Base-by-base conservation (phyloP, 2,113 vertebrate species). In the Taxidea taxus region DNA sequence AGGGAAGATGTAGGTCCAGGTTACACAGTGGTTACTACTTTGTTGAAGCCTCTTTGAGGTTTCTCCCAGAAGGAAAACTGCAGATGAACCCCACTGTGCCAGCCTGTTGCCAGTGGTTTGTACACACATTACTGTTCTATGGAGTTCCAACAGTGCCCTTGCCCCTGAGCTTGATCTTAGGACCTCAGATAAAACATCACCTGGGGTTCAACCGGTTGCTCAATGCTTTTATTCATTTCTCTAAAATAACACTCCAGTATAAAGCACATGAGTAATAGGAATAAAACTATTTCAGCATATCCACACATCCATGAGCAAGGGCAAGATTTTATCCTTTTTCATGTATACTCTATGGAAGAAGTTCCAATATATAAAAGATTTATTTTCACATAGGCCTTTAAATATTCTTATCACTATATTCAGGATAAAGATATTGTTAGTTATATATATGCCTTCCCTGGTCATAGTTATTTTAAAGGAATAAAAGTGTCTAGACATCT, bases 21-120 rank as follows among this genome's bases (percentile, higher is more conserved):
- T 91, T 97, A 60, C 62, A 90, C 39, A 39, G 72, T 72, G 58
- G 51, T 95, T 82, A 54, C n/a, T 54, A 54, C 64, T 88, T 95
- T 66, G 20, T 39, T 49, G n/a, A 95, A 93, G 37, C 14, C 13
- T 7, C 14, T 95, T 13, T 74, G 77, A 91, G n/a, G 85, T 14
- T 85, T 68, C 49, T 44, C 56, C 25, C 72, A 6, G 56, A 14
- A 58, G 80, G 58, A 70, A 86, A 75, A 15, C 44, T 60, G 74
- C 12, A 7, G 6, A 56, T 7, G 68, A 42, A 42, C 1, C 42
- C 34, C 15, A 47, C 7, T 1, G 25, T 34, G 56, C n/a, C 39
- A 60, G 31, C 23, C 9, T 60, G 60, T 66, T 37, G 14, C 21
- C 58, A 3, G 20, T n/a, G 23, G 3, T 70, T 4, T 16, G 34